These are phyloP conservation scores for Cantharis rustica DNA, from an alignment of 2,888 invertebrate genomes.

Conservation along the genomic window DNA sequence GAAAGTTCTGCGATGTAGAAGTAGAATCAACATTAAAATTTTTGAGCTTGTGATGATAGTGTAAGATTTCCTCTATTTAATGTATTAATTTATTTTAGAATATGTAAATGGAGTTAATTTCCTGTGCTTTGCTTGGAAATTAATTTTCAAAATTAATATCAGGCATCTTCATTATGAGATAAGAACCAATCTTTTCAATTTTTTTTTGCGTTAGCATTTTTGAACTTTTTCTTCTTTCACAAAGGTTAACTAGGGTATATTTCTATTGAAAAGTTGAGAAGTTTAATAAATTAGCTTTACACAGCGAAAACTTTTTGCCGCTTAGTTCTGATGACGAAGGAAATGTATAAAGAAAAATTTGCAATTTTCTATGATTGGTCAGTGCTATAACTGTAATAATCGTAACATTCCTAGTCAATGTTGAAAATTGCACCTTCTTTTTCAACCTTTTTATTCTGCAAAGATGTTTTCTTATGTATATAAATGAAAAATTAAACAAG, in stretches of 20 bases:
- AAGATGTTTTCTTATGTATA: not conserved
- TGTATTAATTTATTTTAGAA: not conserved
- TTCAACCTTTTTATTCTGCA: constrained; percentile 13
- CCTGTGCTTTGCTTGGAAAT: constrained; percentile 1
- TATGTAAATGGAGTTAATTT: not conserved
- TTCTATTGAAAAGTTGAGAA: constrained; percentile 9
- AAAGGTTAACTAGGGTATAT: not conserved
- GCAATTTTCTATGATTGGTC: constrained; percentile 34
- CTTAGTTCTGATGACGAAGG: constrained; percentile 15
- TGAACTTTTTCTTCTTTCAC: not conserved
- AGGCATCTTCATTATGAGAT: constrained; percentile 10
- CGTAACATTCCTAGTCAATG: constrained; percentile 24
- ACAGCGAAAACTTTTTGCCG: constrained; percentile 14
- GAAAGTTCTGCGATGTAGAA: not conserved
- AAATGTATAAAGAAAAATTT: constrained; percentile 27
- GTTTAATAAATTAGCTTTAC: constrained; percentile 6
- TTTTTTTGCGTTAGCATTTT: not conserved
- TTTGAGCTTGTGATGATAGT: not conserved
- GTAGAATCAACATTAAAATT: not conserved
- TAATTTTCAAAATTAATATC: constrained; percentile 9
- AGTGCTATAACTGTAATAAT: constrained; percentile 29
- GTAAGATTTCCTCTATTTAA: not conserved
- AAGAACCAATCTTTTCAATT: constrained; percentile 13
- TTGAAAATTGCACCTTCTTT: constrained; percentile 34
- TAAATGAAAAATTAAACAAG: not conserved